phyloP scores from a whole-genome alignment of 2,797 vertebrate genomes.

The Monodelphis domestica region DNA sequence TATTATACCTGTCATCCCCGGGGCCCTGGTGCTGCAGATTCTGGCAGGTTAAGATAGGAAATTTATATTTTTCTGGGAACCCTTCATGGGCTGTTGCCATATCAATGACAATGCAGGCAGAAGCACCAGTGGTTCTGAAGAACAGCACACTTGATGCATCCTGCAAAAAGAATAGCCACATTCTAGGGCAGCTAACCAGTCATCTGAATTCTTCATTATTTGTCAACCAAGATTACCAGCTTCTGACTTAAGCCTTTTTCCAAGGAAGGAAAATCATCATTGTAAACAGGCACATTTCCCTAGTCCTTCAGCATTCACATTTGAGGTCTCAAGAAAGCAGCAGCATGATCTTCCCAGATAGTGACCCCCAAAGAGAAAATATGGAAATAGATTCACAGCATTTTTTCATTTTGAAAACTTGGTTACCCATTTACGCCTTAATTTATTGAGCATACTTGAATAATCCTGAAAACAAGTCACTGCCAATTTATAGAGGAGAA shows the following conservation, averaged over 20 bases:
- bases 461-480: constrained; percentile 3
- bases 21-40: constrained; percentile 30
- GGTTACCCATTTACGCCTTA: background rate
- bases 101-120: constrained; percentile 47
- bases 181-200: constrained; percentile 2
- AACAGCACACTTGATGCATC: background rate
- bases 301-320: constrained; percentile 19
- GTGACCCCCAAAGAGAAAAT: constrained; percentile 19
- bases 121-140: constrained; percentile 24
- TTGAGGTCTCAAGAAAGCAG: constrained; percentile 38
- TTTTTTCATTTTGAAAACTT: constrained; percentile 49
- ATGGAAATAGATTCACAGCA: constrained; percentile 5
- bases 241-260: constrained; percentile 48
- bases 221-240: constrained; percentile 25
- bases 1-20: constrained; percentile 59
- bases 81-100: constrained; percentile 44
- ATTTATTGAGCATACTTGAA: constrained; percentile 40
- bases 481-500: constrained; percentile 43
- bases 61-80: constrained; percentile 63
- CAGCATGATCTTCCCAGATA: constrained; percentile 10
- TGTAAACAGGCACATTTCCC: background rate
- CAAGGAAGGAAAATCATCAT: background rate
- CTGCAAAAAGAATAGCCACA: background rate
- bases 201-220: constrained; percentile 43
- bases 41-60: constrained; percentile 48